phyloP scores from a whole-genome alignment of 2,888 invertebrate species.

The Ornithoptera alexandrae region DNA sequence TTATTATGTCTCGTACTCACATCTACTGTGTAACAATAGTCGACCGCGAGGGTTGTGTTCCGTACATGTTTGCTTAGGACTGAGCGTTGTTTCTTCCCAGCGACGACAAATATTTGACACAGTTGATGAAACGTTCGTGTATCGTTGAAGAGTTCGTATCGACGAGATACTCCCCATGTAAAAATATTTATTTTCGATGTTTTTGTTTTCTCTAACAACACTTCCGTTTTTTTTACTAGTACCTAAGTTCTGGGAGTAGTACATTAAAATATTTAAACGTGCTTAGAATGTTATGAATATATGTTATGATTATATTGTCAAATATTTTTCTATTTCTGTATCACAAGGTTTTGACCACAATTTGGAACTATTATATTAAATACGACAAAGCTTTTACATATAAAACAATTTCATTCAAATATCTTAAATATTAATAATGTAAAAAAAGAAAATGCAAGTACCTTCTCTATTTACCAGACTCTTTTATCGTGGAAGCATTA shows the following conservation, averaged over 20 bases:
- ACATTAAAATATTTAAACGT: neutral
- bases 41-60: conserved; percentile 25
- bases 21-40: conserved; percentile 27
- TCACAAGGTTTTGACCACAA: neutral
- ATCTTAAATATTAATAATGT: too few relatives aligned
- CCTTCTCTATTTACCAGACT: neutral
- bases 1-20: conserved; percentile 18
- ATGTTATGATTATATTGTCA: neutral
- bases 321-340: neutral
- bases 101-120: conserved; percentile 30
- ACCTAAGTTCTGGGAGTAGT: neutral
- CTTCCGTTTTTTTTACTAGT: conserved; percentile 1
- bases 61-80: conserved; percentile 30
- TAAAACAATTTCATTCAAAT: too few relatives aligned
- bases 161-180: conserved; percentile 13
- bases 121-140: conserved; percentile 29
- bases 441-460: neutral
- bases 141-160: conserved; percentile 24
- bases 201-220: conserved; percentile 12
- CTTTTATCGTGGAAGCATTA: neutral
- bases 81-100: conserved; percentile 28
- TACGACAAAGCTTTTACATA: too few relatives aligned
- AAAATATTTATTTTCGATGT: conserved; percentile 18
- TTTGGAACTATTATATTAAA: too few relatives aligned
- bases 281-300: neutral